A percentile compares a stretch with the other conserved stretches of the same genome.
Evolutionary conservation across 2,113 vertebrate species (phyloP).

Genomic region (Phalacrocorax brasilianus): DNA sequence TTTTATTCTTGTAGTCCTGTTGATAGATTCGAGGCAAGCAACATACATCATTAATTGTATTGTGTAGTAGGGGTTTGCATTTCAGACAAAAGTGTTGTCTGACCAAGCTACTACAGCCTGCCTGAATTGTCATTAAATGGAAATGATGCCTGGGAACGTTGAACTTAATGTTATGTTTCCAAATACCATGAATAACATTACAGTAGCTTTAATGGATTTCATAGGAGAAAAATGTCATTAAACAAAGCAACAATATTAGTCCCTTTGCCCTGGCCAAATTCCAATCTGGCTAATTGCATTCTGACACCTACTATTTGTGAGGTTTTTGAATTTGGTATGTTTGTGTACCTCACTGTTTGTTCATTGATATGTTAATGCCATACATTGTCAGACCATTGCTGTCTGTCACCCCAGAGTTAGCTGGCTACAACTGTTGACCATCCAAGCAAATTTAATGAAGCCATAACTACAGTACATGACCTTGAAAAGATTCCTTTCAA

Average conservation of each 20-base stretch:
- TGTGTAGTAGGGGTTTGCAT: not conserved
- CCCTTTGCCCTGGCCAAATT: not conserved
- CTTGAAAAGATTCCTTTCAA: not conserved
- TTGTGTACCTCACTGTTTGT: not conserved
- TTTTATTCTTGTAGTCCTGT: not conserved
- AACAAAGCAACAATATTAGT: not conserved
- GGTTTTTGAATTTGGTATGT: not conserved
- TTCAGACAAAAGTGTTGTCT: constrained; percentile 34
- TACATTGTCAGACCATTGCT: not conserved
- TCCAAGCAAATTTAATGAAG: not conserved
- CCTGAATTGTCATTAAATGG: constrained; percentile 7
- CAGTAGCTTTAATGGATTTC: not conserved
- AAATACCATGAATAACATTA: constrained; percentile 10
- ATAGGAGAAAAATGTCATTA: not conserved
- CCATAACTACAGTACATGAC: not conserved
- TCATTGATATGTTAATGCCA: not conserved
- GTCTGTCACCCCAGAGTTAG: not conserved
- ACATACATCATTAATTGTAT: constrained; percentile 25
- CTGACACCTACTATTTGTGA: not conserved
- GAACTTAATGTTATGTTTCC: not conserved
- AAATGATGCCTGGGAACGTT: not conserved
- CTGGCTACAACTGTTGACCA: not conserved
- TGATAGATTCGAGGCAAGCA: constrained; percentile 1
- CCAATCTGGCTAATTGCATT: not conserved
- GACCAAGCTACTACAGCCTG: not conserved